Evolutionary conservation across 2,888 invertebrate species (phyloP), one percentile per base, ranked within the genome.

Genomic region (Enoplolaimus lenunculus): DNA sequence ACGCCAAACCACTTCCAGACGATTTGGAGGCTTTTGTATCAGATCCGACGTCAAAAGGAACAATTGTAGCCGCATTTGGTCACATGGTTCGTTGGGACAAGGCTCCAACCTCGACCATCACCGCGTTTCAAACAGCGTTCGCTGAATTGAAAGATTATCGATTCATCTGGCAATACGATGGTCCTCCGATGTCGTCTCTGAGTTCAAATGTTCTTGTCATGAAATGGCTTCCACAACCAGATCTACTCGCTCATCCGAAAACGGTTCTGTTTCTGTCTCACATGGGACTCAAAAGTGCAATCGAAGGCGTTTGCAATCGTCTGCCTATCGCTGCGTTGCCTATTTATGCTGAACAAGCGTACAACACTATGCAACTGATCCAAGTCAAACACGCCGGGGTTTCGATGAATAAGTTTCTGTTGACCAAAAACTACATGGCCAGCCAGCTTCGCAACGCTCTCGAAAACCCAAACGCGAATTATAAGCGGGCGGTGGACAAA

Each of bases 311-410:
- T 2, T 76, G 76, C 60, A 68, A 72, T 1, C 68, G 66, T n/a
- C 74, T 74, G 16, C 75, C 76, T 7, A 73, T 76, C 45, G 60
- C 75, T 3, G 70, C 71, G 60, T 72, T 76, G 74, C 76, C 76
- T 0, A 62, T 76, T 13, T 75, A 75, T 64, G 76, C 76, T 1
- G 76, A 76, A 64, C 76, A 76, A 35, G 34, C 73, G 21, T 72
- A 72, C 34, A 75, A 76, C 69, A 72, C 75, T 1, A 1, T 29
- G 31, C 13, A 64, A 13, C 31, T 62, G 28, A 35, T 69, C n/a
- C n/a, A 69, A 30, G 34, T 64, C 2, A 21, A 62, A 2, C 30
- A 31, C 33, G 31, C 21, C 29, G 70, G 70, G 26, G 66, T 62
- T 62, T 7, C 13, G 21, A 13, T 69, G 64, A 65, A 69, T 31